Percentiles rank a stretch among this genome's conserved stretches.
These are phyloP conservation scores for Colius striatus DNA, from an alignment of 2,113 vertebrate genomes.

Conservation along the genomic window DNA sequence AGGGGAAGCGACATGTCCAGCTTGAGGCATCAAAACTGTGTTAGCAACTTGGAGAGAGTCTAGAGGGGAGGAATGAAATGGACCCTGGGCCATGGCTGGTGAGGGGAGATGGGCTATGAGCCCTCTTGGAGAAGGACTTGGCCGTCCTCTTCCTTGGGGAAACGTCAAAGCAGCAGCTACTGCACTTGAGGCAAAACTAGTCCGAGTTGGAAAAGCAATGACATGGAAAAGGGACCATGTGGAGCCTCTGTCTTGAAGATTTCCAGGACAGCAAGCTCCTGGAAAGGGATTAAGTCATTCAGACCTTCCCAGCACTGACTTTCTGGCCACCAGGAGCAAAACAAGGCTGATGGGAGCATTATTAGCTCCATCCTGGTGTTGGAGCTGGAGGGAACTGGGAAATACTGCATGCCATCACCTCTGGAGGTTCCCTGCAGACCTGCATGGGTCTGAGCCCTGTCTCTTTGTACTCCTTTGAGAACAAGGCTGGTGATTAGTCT, in stretches of 20 bases:
- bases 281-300: neutral
- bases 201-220: neutral
- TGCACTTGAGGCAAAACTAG: neutral
- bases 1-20: neutral
- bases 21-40: neutral
- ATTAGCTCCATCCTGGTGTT: neutral
- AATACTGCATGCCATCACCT: neutral
- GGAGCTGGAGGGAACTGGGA: neutral
- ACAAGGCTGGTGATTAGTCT: neutral
- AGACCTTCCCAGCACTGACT: neutral
- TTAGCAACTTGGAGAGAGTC: neutral
- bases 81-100: neutral
- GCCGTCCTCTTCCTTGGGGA: neutral
- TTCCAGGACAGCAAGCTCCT: neutral
- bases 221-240: accelerated
- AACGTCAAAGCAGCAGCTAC: neutral
- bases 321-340: neutral
- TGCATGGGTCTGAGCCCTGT: neutral
- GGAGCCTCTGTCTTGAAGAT: neutral
- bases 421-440: neutral
- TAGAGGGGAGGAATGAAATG: neutral
- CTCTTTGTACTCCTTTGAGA: neutral
- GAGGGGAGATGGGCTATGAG: neutral
- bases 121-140: neutral
- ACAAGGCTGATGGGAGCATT: neutral